phyloP scores from a whole-genome alignment of 2,113 vertebrate genomes.

The Etia nguti region DNA sequence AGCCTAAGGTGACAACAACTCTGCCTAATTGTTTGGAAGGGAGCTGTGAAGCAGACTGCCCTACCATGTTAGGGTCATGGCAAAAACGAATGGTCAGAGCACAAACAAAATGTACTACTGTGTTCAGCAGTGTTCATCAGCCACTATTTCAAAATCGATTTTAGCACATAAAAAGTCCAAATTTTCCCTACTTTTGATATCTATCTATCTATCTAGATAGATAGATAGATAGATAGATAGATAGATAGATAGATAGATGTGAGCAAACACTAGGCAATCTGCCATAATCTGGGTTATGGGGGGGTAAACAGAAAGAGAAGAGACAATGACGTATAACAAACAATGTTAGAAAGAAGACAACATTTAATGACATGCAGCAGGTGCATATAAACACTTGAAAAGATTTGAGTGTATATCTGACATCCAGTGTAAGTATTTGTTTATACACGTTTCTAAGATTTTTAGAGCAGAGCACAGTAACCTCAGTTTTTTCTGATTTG shows the following conservation, averaged over 20 bases:
- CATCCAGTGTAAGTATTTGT: not conserved
- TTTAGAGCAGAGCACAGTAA: not conserved
- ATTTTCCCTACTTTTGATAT: not conserved
- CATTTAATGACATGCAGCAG: not conserved
- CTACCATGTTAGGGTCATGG: not conserved
- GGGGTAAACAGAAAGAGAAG: not conserved
- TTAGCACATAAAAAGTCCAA: not conserved
- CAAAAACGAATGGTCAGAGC: not conserved
- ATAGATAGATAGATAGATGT: no score
- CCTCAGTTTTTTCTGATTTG: no score
- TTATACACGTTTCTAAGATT: not conserved
- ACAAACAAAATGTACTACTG: not conserved
- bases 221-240: not conserved
- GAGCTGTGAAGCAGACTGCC: constrained; percentile 10
- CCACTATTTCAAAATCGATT: not conserved
- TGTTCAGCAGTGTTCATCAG: not conserved
- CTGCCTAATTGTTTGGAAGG: constrained; percentile 56
- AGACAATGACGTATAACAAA: not conserved
- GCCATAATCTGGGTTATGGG: no score
- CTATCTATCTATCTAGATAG: no score
- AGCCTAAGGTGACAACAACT: constrained; percentile 27
- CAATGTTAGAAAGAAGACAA: not conserved
- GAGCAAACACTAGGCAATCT: no score
- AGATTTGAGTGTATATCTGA: not conserved
- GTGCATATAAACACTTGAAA: not conserved